Percentiles rank a stretch among this genome's conserved stretches.
Evolutionary conservation across 2,888 invertebrate species (phyloP).

Genomic region (Tenthredo mesomela): DNA sequence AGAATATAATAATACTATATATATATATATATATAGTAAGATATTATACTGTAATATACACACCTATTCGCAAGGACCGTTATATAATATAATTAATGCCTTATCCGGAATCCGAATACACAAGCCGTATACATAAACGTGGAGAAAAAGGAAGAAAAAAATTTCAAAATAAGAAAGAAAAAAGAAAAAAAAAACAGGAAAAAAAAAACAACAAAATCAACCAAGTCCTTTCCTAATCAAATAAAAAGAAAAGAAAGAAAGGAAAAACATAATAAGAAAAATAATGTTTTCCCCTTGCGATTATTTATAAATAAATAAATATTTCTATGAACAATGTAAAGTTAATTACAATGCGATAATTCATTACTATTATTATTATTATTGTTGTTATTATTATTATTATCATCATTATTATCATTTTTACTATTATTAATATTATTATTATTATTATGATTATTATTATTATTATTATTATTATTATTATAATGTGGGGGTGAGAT

Average conservation of each 20-base stretch:
- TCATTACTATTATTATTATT: not conserved
- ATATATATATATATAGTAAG: not conserved
- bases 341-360: not conserved
- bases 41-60: slow-evolving; percentile 10
- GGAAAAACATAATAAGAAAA: not conserved
- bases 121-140: not conserved
- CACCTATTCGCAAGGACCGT: not conserved
- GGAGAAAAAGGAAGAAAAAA: not conserved
- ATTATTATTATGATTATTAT: not conserved
- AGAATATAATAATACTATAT: slow-evolving; percentile 9
- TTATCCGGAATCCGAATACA: slow-evolving; percentile 12
- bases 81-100: slow-evolving; percentile 12
- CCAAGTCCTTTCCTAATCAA: not conserved
- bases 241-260: not conserved
- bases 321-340: not conserved
- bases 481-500: not conserved
- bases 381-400: not conserved
- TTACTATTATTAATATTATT: not conserved
- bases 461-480: not conserved
- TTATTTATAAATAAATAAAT: not conserved
- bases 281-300: not conserved
- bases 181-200: not conserved
- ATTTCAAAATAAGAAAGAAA: not conserved
- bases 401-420: not conserved
- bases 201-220: not conserved